Evolutionary conservation across 2,797 vertebrate genomes (phyloP), one percentile per base, ranked within the genome.

Genomic region (Nannoperca australis): DNA sequence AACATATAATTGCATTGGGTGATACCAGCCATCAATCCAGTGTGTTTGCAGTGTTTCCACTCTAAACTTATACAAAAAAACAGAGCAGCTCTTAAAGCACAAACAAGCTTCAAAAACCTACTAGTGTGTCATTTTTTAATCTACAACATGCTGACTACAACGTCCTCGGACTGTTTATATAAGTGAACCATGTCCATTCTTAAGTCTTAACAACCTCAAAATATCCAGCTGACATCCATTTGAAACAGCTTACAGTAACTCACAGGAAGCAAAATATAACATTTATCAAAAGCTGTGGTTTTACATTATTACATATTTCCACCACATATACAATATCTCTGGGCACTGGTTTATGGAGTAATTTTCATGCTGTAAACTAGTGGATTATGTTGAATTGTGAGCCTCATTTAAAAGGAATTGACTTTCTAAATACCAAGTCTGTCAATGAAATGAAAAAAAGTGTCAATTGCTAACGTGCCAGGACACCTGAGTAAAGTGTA

Each of bases 71-170:
- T 42, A 77, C n/a, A 73, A 73, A 38, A 68, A 44, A 54, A 73
- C 20, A 5, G 60, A 66, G 67, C 36, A 61, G 49, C 38, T 34
- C 44, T 77, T 53, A 58, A n/a, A 55, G 20, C 58, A 32, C 45
- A 82, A 79, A 72, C 22, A 56, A 70, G 55, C 64, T 44, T 79
- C 70, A 55, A 59, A 75, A 68, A 53, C 50, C 66, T 75, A 56
- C 38, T 17, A 20, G 47, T 59, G 65, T 67, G 71, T 75, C 53
- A 67, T 70, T 82, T 71, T 62, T 36, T 78, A 54, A 77, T 86
- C 42, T 71, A 58, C 54, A 81, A 76, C 30, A 62, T 60, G 53
- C 69, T 73, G 64, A 79, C 40, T 40, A n/a, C 24, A 73, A 61
- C 53, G 50, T 69, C 62, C 40, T 67, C 0, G 2, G 50, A 79